Evolutionary conservation across 2,113 vertebrate species (phyloP), one percentile per base, ranked within the genome.

Genomic region (Ictalurus furcatus): DNA sequence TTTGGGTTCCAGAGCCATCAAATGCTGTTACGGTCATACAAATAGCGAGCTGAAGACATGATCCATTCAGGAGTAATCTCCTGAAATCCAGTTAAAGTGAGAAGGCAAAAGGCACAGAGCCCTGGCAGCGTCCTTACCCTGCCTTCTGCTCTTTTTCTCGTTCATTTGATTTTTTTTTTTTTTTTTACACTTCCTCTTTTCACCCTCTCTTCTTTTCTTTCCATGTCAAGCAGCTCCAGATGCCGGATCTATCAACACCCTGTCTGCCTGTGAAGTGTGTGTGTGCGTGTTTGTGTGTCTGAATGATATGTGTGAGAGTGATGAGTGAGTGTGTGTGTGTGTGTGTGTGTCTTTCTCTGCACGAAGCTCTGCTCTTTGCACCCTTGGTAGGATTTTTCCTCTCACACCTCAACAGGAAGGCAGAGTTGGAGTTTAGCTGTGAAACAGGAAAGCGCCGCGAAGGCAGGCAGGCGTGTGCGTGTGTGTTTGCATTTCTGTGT

Each of bases 221-320:
- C 91, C 94, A 93, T 94, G 94, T 95, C 94, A 94, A 93, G 92
- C 93, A 93, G 94, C 92, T 95, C 93, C 95, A 96, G 95, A 95
- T 96, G 95, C 95, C 95, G 95, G 94, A 95, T 95, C 95, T 95
- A 95, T 96, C 94, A 96, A 95, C 95, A 96, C 95, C 94, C 95
- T 93, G 90, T 94, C 94, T 93, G 95, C 93, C 92, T 94, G 93
- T 92, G 91, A 94, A 92, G 86, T 59, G 90, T 89, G 91, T 94
- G 86, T 79, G 65, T 78, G 88, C 76, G 71, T 76, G 84, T 85
- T 56, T 86, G 83, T 85, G 85, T 73, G 61, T 85, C 81, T 87
- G 85, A 85, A 84, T 71, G 87, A 81, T 73, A 58, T 59, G 86
- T 86, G 76, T 82, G 63, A 59, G 78, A 25, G 91, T 92, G 92